Base-by-base conservation (phyloP, 1,140 invertebrate genomes). In the Caerostris extrusa region DNA sequence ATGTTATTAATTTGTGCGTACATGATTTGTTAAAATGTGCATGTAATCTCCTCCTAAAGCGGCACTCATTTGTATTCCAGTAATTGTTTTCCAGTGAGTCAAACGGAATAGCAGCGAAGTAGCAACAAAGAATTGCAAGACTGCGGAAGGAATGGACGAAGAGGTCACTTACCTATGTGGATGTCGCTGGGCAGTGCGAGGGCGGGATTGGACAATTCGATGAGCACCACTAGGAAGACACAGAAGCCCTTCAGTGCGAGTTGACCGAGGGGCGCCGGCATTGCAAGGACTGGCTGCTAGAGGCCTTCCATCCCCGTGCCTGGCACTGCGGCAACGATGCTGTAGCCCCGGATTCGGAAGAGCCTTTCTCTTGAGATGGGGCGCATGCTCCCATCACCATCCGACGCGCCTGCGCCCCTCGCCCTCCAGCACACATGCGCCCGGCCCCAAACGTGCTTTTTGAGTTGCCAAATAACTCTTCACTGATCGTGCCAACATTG, bases 191-290 rank as follows among this genome's bases (percentile, higher is more conserved):
- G 90, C 56, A 92, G 67, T n/a, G n/a, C 69, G 19, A 60, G 90
- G 19, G 50, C 81, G 50, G 85, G 55, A 55, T 69, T 69, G 12
- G 58, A 53, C 55, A 77, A 19, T 88, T 88, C 86, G 34, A 88
- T 71, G 55, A 81, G 90, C 90, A 92, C 90, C 77, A 85, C 90
- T n/a, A 92, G 81, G 77, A 83, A 92, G 90, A 92, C 67, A 60
- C 90, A 85, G 50, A 85, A 92, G 58, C 90, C 81, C 90, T 92
- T 77, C 82, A 92, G 81, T 71, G 82, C 69, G 56, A 91, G 55
- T 53, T 61, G 81, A 53, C 81, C 85, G 90, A 89, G 71, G 90
- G 77, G 90, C 19, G 19, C 61, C 90, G 90, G 90, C 90, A 92
- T 92, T 64, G 77, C 90, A 91, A 81, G 57, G 69, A 53, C 64